phyloP scores from a whole-genome alignment of 2,888 invertebrate species.

The Drosophila anomelani region DNA sequence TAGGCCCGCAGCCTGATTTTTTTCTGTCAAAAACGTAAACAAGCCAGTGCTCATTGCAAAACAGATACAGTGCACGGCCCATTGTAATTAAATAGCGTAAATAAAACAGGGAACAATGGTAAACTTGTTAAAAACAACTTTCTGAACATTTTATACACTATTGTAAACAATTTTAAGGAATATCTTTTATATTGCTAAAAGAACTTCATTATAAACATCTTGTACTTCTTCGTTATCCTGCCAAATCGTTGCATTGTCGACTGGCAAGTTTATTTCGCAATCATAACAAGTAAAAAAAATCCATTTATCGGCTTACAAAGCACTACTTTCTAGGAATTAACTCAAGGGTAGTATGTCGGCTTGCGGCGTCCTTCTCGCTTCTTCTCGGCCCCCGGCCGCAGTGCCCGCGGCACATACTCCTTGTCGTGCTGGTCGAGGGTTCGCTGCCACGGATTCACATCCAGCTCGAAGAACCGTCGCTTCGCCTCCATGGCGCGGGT shows the following conservation, averaged over 20 bases:
- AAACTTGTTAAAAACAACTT: neutral
- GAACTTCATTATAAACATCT: neutral
- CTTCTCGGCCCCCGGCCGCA: constrained; percentile 87
- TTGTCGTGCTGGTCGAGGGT: constrained; percentile 89
- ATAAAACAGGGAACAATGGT: neutral
- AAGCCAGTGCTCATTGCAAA: neutral
- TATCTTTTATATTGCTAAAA: neutral
- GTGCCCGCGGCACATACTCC: constrained; percentile 89
- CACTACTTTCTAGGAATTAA: constrained; percentile 5
- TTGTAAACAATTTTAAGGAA: neutral
- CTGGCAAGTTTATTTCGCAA: constrained; percentile 10
- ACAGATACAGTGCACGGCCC: neutral
- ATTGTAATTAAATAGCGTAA: neutral
- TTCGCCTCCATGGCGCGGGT: constrained; percentile 89
- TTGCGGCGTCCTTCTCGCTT: constrained; percentile 87
- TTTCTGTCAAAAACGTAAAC: neutral
- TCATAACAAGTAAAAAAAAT: neutral
- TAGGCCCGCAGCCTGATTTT: neutral
- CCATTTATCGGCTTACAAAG: neutral
- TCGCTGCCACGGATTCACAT: constrained; percentile 87
- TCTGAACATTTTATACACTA: neutral
- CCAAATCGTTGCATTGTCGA: constrained; percentile 1
- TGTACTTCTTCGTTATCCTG: neutral
- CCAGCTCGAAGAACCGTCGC: constrained; percentile 89
- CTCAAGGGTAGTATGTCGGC: constrained; percentile 88